Evolutionary conservation across 2,113 vertebrate genomes (phyloP), one percentile per base, ranked within the genome.

Genomic region (Nibea coibor): DNA sequence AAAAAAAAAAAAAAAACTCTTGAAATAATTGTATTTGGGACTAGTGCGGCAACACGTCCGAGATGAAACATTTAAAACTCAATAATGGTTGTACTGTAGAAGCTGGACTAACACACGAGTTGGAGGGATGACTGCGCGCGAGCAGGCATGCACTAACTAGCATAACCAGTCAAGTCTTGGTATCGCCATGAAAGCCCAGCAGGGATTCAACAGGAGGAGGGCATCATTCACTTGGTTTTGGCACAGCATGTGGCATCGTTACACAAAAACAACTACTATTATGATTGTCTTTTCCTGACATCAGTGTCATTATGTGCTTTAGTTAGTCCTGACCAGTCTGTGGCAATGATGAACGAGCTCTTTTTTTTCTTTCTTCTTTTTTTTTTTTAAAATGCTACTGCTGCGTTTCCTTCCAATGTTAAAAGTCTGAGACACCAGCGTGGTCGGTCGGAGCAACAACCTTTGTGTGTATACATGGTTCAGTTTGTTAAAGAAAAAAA

Each of bases 201-300:
- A 47, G 61, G 78, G 86, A 45, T 48, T 78, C 22, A 62, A 39
- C 15, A 26, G 35, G 35, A 31, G 62, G 77, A 79, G 84, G 71
- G 75, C 78, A 62, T 65, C 63, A 35, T 69, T 81, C 80, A 72
- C 80, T 83, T 78, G 67, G 82, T 86, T 91, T 90, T 92, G 91
- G 91, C 88, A 93, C 88, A 77, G 75, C 82, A 67, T 71, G 85
- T 86, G 82, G 80, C 81, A 85, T 66, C 12, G 71, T 64, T 76
- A 70, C 70, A 70, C 74, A 68, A 54, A 63, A 71, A 75, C 16
- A 0, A 58, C 47, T 47, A 28, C 35, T 59, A 42, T n/a, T 22
- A 42, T 58, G 87, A 88, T 91, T 88, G 91, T 89, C 91, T 62
- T 79, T 47, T 83, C 68, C 70, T 82, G 89, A 88, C 83, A 59